Evolutionary conservation across 2,113 vertebrate species (phyloP).

Genomic region (Oryzias woworae): DNA sequence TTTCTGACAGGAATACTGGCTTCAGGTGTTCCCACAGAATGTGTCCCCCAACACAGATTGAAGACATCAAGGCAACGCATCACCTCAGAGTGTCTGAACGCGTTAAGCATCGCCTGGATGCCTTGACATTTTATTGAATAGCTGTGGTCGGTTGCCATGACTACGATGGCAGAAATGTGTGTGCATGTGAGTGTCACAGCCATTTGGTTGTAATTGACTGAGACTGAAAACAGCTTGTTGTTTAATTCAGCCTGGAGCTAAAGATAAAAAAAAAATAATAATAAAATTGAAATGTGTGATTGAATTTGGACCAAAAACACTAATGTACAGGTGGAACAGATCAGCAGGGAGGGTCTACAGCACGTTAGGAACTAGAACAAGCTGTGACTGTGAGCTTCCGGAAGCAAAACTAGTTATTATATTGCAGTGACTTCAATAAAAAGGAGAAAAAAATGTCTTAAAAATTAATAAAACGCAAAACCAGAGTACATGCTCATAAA

Average conservation of each 20-base stretch:
- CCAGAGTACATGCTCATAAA: no score
- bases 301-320: conserved; percentile 25
- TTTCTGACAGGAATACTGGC: neutral
- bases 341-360: neutral
- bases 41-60: neutral
- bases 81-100: conserved; percentile 10
- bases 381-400: no score
- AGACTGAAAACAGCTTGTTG: conserved; percentile 30
- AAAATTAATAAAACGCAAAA: no score
- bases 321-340: neutral
- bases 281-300: conserved; percentile 19
- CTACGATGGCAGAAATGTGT: conserved; percentile 52
- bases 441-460: no score
- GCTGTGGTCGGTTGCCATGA: conserved; percentile 66
- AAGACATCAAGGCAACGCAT: conserved; percentile 18
- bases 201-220: conserved; percentile 35
- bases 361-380: neutral
- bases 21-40: conserved; percentile 1
- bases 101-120: conserved; percentile 38
- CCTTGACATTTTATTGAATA: conserved; percentile 70
- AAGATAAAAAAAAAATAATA: conserved; percentile 4
- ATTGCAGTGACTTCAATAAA: no score
- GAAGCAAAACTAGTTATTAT: no score
- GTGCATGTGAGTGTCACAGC: conserved; percentile 10
- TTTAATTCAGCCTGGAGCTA: conserved; percentile 31